Percentiles rank a stretch among this genome's conserved stretches.
These are phyloP conservation scores for Aselliscus stoliczkanus DNA, from an alignment of 2,797 vertebrate species.

Conservation along the genomic window DNA sequence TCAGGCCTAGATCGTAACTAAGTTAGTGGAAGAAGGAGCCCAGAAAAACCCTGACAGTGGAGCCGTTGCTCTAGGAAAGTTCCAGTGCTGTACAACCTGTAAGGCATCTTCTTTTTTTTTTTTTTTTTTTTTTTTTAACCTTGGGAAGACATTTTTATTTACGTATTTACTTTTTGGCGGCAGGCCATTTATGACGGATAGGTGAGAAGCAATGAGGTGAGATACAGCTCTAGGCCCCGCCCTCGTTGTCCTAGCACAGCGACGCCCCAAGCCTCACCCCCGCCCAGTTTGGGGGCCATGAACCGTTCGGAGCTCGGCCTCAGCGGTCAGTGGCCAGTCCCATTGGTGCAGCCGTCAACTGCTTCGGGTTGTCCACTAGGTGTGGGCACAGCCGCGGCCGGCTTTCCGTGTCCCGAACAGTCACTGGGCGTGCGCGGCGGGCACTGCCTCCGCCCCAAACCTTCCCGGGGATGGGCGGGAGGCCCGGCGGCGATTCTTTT, in stretches of 20 bases:
- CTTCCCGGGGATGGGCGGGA: not conserved
- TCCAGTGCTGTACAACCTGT: constrained; percentile 52
- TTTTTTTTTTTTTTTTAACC: too few species aligned
- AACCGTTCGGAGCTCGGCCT: not conserved
- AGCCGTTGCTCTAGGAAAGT: constrained; percentile 19
- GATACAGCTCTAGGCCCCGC: not conserved
- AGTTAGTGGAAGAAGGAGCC: too few species aligned
- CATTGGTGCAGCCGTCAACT: not conserved
- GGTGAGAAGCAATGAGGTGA: not conserved
- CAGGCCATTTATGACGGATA: not conserved
- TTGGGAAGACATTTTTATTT: not conserved
- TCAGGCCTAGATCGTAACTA: not conserved
- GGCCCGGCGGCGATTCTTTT: not conserved
- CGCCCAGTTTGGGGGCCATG: not conserved
- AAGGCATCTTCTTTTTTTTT: too few species aligned
- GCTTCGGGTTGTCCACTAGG: not conserved
- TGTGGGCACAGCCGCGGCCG: not conserved
- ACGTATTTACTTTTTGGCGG: not conserved
- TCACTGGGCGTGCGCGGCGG: not conserved
- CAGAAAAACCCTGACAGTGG: constrained; percentile 25
- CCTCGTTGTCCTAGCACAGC: not conserved
- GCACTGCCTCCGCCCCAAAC: not conserved
- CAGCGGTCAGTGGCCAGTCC: not conserved
- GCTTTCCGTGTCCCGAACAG: not conserved
- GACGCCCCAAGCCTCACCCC: not conserved